These are phyloP conservation scores for Sebastes diaconus DNA, from an alignment of 2,797 vertebrate species.

Conservation along the genomic window DNA sequence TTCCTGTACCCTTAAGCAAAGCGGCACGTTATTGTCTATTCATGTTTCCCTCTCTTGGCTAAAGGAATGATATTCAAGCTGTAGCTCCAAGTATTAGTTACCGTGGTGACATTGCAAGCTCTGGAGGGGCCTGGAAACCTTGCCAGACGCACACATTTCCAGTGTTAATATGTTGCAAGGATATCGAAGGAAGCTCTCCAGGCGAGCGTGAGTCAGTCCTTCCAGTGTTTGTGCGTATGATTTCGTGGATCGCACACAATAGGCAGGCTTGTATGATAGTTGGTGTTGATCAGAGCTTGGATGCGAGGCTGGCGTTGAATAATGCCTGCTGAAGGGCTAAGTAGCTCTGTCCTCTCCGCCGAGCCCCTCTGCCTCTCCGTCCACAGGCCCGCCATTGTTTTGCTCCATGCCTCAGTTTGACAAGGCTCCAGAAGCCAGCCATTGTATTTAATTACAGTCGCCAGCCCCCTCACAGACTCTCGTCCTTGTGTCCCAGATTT, in stretches of 20 bases:
- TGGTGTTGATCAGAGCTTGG: slow-evolving; percentile 66
- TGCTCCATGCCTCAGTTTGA: slow-evolving; percentile 68
- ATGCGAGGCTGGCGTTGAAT: slow-evolving; percentile 63
- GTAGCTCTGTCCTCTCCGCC: slow-evolving; percentile 57
- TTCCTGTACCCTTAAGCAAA: slow-evolving; percentile 11
- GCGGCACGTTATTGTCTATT: slow-evolving; percentile 16
- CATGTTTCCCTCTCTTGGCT: slow-evolving; percentile 28
- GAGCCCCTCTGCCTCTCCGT: slow-evolving; percentile 52
- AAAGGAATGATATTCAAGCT: slow-evolving; percentile 39
- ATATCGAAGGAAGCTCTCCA: slow-evolving; percentile 51
- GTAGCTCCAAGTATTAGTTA: slow-evolving; percentile 49
- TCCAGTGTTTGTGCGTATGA: slow-evolving; percentile 55
- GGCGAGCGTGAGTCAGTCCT: slow-evolving; percentile 69
- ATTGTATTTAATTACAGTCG: slow-evolving; percentile 85
- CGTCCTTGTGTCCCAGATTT: slow-evolving; percentile 82
- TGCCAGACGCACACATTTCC: slow-evolving; percentile 48
- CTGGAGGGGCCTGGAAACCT: slow-evolving; percentile 41
- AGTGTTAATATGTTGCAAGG: slow-evolving; percentile 55
- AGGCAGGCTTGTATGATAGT: slow-evolving; percentile 62
- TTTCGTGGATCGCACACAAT: slow-evolving; percentile 57
- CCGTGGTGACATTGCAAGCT: slow-evolving; percentile 36
- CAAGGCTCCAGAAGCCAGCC: slow-evolving; percentile 77
- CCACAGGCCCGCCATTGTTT: slow-evolving; percentile 80
- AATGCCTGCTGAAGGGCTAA: slow-evolving; percentile 69
- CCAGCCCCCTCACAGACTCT: slow-evolving; percentile 76